Evolutionary conservation across 2,797 vertebrate species (phyloP), one percentile per base, ranked within the genome.

Genomic region (Odontamblyopus rebecca): DNA sequence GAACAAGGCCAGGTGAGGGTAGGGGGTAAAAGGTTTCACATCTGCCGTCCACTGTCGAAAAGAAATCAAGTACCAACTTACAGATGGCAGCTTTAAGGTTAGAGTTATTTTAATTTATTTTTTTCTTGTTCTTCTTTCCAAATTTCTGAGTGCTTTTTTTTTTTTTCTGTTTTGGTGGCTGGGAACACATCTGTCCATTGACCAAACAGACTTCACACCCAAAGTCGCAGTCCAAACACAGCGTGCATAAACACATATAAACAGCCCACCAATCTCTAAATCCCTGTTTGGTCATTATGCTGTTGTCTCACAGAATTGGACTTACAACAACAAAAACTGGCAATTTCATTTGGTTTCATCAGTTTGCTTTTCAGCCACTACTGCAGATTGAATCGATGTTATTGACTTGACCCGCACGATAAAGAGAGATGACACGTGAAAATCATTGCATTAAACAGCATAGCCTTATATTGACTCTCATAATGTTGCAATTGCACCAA

Each of bases 151-250:
- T 86, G 78, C 88, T 89, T 92, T n/a, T n/a, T 23, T 23, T 23
- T 23, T 23, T 86, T 87, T 88, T 89, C 85, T 74, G 88, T 92
- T 85, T 91, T 91, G 86, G 86, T 92, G 86, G 77, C 75, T 88
- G 89, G 91, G 86, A 89, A 89, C 89, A 92, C 92, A 92, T 92
- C 92, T 93, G 91, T 91, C 89, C 87, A 89, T 90, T 83, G 78
- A 79, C 86, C 91, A 93, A 92, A 92, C 83, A 90, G 71, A 81
- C 84, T 80, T 86, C 77, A 79, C 76, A 86, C 79, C 81, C 84
- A 91, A 79, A 85, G 82, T 81, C 88, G 78, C 68, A 72, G 73
- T 82, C 72, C 77, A 83, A 85, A 80, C 83, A 82, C 75, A 67
- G 68, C 44, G 41, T 59, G 75, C 81, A 85, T 77, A 87, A 86